phyloP scores from a whole-genome alignment of 92 coral and sea anemone species.

The Phenganax subtilis region DNA sequence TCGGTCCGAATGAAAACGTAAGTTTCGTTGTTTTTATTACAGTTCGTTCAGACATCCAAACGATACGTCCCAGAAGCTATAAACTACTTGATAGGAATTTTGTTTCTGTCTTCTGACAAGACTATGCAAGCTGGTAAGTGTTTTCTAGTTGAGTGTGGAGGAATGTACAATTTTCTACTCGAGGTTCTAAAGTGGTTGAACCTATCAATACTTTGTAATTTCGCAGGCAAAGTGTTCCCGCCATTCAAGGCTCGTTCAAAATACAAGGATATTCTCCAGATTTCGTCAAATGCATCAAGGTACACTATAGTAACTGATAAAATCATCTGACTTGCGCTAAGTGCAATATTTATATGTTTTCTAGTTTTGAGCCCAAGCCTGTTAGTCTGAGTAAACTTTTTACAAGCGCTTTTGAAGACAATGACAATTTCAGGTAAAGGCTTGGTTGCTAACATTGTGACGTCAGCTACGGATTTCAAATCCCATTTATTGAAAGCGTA shows the following conservation, averaged over 20 bases:
- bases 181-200: neutral
- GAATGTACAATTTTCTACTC: neutral
- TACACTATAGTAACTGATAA: neutral
- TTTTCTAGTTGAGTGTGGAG: neutral
- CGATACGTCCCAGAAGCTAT: conserved; percentile 85
- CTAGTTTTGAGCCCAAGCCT: neutral
- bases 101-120: conserved; percentile 79
- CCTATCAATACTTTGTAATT: neutral
- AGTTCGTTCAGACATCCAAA: conserved; percentile 73
- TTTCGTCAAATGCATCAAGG: conserved; percentile 58
- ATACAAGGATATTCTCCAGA: conserved; percentile 61
- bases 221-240: conserved; percentile 47
- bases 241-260: conserved; percentile 65
- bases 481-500: neutral
- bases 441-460: neutral
- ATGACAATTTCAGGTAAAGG: conserved; percentile 15
- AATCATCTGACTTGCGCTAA: neutral
- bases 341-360: neutral
- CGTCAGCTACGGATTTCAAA: too few relatives aligned
- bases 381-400: conserved; percentile 14
- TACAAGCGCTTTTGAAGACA: neutral
- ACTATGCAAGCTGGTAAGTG: conserved; percentile 32
- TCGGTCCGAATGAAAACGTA: neutral
- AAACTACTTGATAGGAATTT: conserved; percentile 71
- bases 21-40: conserved; percentile 36